Evolutionary conservation across 1,140 invertebrate species (phyloP).

Genomic region (Matsumurasca onukii): DNA sequence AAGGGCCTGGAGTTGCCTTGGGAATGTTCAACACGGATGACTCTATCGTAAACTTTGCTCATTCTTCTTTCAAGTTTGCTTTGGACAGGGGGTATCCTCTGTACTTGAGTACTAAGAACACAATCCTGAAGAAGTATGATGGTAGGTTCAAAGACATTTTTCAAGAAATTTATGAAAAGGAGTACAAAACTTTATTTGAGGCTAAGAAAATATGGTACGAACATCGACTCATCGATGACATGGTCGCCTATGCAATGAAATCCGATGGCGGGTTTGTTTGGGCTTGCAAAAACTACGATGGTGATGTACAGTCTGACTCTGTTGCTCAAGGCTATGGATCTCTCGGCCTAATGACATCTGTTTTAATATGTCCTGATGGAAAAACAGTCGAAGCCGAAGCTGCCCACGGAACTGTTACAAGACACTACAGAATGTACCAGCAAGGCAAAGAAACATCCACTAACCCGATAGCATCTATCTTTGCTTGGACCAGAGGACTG

Average conservation of each 20-base stretch:
- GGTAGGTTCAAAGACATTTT: conserved; percentile 99
- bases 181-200: conserved; percentile 88
- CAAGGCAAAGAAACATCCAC: conserved; percentile 97
- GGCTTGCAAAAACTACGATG: conserved; percentile 99
- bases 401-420: conserved; percentile 95
- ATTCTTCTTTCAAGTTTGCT: conserved; percentile 92
- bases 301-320: conserved; percentile 97
- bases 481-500: conserved; percentile 94
- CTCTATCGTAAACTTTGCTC: conserved; percentile 87
- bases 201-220: conserved; percentile 92
- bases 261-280: conserved; percentile 98
- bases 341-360: conserved; percentile 94
- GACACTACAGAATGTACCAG: conserved; percentile 92
- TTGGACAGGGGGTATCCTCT: conserved; percentile 83
- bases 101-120: conserved; percentile 98
- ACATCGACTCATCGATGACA: conserved; percentile 97
- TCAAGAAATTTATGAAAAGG: conserved; percentile 91
- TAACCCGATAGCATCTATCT: conserved; percentile 98
- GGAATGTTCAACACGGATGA: conserved; percentile 98
- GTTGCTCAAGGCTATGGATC: conserved; percentile 95
- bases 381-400: conserved; percentile 97
- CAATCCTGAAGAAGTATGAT: conserved; percentile 98
- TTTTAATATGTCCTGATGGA: conserved; percentile 92
- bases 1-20: conserved; percentile 85
- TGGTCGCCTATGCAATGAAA: conserved; percentile 99